phyloP scores from a whole-genome alignment of 2,113 vertebrate genomes.

The Trochalopteron elliotii region DNA sequence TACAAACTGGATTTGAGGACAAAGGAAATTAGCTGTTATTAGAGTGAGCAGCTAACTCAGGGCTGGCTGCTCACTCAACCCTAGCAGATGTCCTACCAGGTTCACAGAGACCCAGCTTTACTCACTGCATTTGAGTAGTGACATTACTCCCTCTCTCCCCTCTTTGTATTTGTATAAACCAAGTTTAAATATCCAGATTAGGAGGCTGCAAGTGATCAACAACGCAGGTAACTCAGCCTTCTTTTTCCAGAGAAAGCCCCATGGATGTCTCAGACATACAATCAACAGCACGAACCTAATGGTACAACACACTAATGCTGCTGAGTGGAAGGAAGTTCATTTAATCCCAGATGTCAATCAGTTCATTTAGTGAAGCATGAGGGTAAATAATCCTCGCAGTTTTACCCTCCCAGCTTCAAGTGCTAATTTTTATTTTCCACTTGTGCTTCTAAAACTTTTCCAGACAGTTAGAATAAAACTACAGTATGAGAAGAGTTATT shows the following conservation, averaged over 20 bases:
- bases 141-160: background rate
- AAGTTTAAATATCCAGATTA: background rate
- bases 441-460: background rate
- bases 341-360: background rate
- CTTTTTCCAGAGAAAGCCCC: background rate
- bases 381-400: conserved; percentile 7
- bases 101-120: background rate
- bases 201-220: background rate
- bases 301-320: background rate
- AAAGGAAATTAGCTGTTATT: background rate
- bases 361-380: background rate
- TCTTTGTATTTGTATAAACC: background rate
- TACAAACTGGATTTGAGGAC: background rate
- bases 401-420: background rate
- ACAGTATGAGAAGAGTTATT: background rate
- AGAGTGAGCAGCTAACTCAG: background rate
- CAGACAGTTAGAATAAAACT: background rate
- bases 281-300: background rate
- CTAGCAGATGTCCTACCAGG: background rate
- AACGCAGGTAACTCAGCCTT: background rate
- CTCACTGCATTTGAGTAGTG: background rate
- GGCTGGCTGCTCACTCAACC: background rate
- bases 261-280: background rate
- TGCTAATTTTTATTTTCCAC: background rate
- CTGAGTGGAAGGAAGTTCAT: background rate